phyloP scores from a whole-genome alignment of 2,797 vertebrate species.

The Lacerta viridis region DNA sequence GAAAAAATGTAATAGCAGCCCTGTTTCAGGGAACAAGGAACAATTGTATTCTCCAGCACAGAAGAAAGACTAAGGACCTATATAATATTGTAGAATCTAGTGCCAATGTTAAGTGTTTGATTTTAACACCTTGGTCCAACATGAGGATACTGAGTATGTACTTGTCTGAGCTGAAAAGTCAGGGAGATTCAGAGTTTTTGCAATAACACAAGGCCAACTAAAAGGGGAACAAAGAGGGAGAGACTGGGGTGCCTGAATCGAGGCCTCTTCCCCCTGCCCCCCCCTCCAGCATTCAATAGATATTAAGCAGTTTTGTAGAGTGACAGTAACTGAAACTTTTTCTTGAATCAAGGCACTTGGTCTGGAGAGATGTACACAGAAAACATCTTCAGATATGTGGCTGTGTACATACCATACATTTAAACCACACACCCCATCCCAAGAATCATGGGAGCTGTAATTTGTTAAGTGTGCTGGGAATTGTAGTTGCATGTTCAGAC shows the following conservation, averaged over 20 bases:
- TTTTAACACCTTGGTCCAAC: neutral
- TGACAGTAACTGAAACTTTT: too few species aligned
- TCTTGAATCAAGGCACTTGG: too few species aligned
- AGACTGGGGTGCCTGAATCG: neutral
- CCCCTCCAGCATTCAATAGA: neutral
- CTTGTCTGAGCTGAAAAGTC: neutral
- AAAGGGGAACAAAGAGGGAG: neutral
- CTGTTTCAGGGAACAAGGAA: neutral
- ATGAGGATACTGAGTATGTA: neutral
- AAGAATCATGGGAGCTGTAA: too few species aligned
- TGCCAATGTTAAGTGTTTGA: neutral
- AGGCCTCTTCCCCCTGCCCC: too few species aligned
- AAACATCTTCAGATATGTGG: neutral
- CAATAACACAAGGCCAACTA: neutral
- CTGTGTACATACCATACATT: too few species aligned
- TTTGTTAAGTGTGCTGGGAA: too few species aligned
- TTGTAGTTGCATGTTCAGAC: too few species aligned
- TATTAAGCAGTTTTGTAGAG: neutral
- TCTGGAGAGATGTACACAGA: too few species aligned
- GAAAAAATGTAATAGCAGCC: neutral
- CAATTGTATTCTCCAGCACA: neutral
- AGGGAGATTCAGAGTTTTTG: neutral
- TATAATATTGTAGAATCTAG: constrained; percentile 18
- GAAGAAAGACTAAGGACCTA: neutral
- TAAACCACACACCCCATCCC: too few species aligned